A percentile compares a stretch with the other conserved stretches of the same genome.
phyloP scores from a whole-genome alignment of 2,888 invertebrate genomes.

The Hirtodrosophila histrioides region DNA sequence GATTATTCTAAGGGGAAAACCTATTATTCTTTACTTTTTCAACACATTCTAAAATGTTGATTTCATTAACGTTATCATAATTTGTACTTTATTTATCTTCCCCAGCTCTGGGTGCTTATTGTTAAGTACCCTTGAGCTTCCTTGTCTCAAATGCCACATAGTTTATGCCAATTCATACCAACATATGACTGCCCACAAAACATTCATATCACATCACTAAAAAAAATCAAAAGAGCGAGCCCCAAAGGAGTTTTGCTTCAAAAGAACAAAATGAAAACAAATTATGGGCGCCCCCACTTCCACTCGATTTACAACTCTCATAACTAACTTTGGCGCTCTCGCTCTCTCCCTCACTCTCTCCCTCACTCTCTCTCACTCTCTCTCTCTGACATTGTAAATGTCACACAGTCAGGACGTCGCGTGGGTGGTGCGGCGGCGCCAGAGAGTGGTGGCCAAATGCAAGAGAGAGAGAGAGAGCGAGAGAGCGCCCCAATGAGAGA shows the following conservation, averaged over 20 bases:
- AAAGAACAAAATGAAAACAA: constrained; percentile 63
- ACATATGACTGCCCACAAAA: constrained; percentile 30
- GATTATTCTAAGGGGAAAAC: too few species aligned
- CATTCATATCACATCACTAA: constrained; percentile 36
- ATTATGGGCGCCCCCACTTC: constrained; percentile 29
- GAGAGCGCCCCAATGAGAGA: constrained; percentile 10
- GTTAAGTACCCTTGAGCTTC: constrained; percentile 11
- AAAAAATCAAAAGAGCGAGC: constrained; percentile 53
- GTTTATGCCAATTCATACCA: constrained; percentile 1
- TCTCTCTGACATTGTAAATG: constrained; percentile 70
- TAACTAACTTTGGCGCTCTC: constrained; percentile 10
- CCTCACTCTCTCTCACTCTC: constrained; percentile 1
- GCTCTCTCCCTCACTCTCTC: constrained; percentile 11
- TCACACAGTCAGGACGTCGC: constrained; percentile 48
- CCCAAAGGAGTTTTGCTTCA: constrained; percentile 56
- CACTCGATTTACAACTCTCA: constrained; percentile 8
- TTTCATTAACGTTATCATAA: constrained; percentile 9
- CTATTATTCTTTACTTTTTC: too few species aligned
- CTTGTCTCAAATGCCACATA: constrained; percentile 10
- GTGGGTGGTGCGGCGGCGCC: constrained; percentile 55
- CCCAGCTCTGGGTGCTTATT: constrained; percentile 19
- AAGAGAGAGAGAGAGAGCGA: constrained; percentile 16
- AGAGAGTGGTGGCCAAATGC: constrained; percentile 21
- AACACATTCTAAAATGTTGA: not conserved
- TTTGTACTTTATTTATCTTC: constrained; percentile 6